These are phyloP conservation scores for Charina bottae DNA, from an alignment of 2,113 vertebrate species.

Conservation along the genomic window DNA sequence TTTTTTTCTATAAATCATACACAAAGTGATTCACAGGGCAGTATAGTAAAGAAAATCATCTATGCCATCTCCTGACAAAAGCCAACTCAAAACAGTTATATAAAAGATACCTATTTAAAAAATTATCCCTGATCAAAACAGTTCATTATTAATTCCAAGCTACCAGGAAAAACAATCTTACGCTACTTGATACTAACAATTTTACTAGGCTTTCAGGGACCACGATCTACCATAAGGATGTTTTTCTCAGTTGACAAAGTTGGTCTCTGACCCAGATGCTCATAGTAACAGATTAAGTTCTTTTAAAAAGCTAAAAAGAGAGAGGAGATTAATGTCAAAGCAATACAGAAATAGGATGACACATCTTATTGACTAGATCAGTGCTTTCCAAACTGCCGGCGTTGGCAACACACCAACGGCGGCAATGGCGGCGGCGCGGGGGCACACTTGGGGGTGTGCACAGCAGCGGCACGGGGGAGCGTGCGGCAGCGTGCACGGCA, in stretches of 20 bases:
- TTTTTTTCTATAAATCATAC: not conserved
- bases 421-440: too few relatives aligned
- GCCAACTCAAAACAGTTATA: not conserved
- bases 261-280: not conserved
- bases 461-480: too few relatives aligned
- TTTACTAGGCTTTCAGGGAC: not conserved
- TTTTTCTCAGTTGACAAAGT: not conserved
- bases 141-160: not conserved
- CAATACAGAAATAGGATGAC: not conserved
- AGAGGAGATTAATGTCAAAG: not conserved
- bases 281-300: not conserved
- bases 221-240: not conserved
- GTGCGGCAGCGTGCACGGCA: too few relatives aligned
- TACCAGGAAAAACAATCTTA: not conserved
- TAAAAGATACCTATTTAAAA: not conserved
- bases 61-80: not conserved
- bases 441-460: too few relatives aligned
- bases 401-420: too few relatives aligned
- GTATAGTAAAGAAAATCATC: not conserved
- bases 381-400: too few relatives aligned
- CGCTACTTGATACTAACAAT: not conserved
- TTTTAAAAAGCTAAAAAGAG: too few relatives aligned
- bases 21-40: not conserved
- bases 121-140: not conserved
- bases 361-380: too few relatives aligned